phyloP scores from a whole-genome alignment of 2,113 vertebrate genomes.

The Brienomyrus longianalis region DNA sequence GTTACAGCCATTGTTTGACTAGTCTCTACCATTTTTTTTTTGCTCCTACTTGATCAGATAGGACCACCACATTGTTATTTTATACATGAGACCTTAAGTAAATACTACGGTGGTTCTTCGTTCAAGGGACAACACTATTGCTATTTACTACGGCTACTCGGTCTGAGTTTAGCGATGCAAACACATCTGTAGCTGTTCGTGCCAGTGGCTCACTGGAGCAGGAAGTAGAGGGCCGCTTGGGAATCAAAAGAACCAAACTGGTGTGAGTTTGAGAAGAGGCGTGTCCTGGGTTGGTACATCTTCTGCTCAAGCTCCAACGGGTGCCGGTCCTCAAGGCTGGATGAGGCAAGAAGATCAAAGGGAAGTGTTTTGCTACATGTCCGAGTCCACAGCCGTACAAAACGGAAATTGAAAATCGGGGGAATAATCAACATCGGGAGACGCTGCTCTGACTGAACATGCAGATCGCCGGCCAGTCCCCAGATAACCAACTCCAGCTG shows the following conservation, averaged over 20 bases:
- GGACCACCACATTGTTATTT: background rate
- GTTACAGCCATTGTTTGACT: background rate
- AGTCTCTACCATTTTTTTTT: background rate
- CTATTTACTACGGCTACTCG: background rate
- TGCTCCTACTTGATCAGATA: background rate
- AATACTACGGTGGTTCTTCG: background rate
- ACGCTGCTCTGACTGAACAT: background rate
- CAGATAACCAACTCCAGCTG: background rate
- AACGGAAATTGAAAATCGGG: background rate
- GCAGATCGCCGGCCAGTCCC: background rate
- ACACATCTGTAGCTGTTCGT: background rate
- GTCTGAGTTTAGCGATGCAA: background rate
- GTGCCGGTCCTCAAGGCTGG: constrained; percentile 4
- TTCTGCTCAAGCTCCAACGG: constrained; percentile 8
- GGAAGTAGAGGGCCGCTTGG: background rate
- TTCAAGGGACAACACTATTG: constrained; percentile 13
- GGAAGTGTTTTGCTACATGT: constrained; percentile 56
- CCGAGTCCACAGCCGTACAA: constrained; percentile 41
- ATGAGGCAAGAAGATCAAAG: constrained; percentile 19
- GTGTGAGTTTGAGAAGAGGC: background rate
- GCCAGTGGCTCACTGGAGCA: constrained; percentile 27
- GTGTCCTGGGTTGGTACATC: background rate
- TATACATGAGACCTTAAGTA: background rate
- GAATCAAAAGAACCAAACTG: background rate
- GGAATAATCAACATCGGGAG: background rate